A percentile compares a stretch with the other conserved stretches of the same genome.
Conservation (phyloP, 64 coral and sea anemone species). For the Trachythela sp. region DNA sequence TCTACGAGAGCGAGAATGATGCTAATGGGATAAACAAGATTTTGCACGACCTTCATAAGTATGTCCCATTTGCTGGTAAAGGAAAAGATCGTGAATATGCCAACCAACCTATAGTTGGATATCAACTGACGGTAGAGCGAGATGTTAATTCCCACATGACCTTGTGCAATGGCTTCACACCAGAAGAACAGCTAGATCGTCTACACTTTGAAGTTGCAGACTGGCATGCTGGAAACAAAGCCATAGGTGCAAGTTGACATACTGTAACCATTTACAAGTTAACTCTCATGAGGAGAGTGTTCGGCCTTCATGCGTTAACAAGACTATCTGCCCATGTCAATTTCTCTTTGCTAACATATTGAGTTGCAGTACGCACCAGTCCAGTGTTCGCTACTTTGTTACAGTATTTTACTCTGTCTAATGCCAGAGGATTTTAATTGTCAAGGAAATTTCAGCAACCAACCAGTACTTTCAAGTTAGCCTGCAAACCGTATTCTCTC, state of each 20-base stretch:
- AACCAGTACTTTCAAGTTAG: too few species aligned
- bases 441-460: too few species aligned
- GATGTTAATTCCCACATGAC: neutral
- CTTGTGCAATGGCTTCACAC: neutral
- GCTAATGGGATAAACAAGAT: slow-evolving; percentile 36
- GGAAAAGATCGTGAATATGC: neutral
- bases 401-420: too few species aligned
- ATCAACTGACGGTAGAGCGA: too few species aligned
- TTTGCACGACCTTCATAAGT: neutral
- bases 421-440: too few species aligned
- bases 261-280: neutral
- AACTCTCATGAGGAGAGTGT: neutral
- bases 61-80: neutral
- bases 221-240: neutral
- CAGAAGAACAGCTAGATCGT: neutral
- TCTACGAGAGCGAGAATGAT: slow-evolving; percentile 32
- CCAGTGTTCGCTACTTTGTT: too few species aligned
- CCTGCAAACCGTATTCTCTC: too few species aligned
- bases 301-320: too few species aligned
- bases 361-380: too few species aligned
- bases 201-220: neutral
- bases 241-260: neutral
- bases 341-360: too few species aligned
- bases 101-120: neutral
- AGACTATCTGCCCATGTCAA: too few species aligned